Evolutionary conservation across 2,113 vertebrate species (phyloP), one percentile per base, ranked within the genome.

Genomic region (Dasyprocta punctata): DNA sequence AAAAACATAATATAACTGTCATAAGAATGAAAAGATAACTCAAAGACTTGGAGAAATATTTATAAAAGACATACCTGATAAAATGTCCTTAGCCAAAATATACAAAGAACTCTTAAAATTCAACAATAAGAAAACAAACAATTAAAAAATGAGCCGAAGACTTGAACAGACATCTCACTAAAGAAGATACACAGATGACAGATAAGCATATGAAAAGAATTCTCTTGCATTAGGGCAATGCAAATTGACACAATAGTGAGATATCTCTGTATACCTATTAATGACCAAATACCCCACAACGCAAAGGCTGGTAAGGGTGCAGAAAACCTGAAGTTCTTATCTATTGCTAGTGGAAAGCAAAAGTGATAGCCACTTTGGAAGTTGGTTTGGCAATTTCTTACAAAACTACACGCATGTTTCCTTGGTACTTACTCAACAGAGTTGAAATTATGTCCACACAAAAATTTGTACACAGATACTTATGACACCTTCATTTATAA

Each of bases 1-100:
- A 80, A 93, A 92, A 90, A 38, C 2, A 41, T 85, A 83, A 83
- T 44, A 24, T 73, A 82, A 67, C 56, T 92, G 75, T 94, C 86
- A 75, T 49, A 65, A 77, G n/a, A 86, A 86, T 93, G 49, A 65
- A 60, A 91, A 71, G 19, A 83, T 8, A 95, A 78, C 17, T 10
- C 75, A 91, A 65, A 78, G 38, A 49, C 19, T 61, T 36, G 28
- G n/a, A 95, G 44, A 81, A 84, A 47, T 81, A 80, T 54, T 91
- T 92, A 20, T 1, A 47, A 92, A 77, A 49, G 78, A 87, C 3
- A 8, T 56, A 90, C 26, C 41, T 60, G 17, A 71, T 60, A 58
- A 73, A 86, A 52, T 8, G 69, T 26, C 13, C 2, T 77, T 96
- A 61, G 56, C 33, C 26, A 41, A 91, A 89, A 80, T 52, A 84